A percentile compares a stretch with the other conserved stretches of the same genome.
Conservation (phyloP, 1,140 invertebrate species). For the Cataglyphis hispanica region DNA sequence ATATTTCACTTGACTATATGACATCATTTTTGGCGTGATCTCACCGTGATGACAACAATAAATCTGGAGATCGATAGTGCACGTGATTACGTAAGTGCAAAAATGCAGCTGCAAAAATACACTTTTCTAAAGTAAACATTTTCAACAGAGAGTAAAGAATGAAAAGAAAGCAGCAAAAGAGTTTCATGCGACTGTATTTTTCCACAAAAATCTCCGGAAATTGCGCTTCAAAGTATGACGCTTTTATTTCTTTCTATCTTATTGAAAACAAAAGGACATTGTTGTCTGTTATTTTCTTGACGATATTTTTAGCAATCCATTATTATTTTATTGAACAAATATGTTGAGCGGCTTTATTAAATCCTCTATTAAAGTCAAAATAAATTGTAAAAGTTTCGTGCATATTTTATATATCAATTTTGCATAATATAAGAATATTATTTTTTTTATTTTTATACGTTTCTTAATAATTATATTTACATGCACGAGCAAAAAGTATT, state of each 20-base stretch:
- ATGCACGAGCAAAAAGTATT: not conserved
- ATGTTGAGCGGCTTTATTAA: not conserved
- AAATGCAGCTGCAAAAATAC: slow-evolving; percentile 18
- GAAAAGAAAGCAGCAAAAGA: slow-evolving; percentile 5
- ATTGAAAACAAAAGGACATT: not conserved
- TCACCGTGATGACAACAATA: slow-evolving; percentile 48
- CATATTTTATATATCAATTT: not conserved
- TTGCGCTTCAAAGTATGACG: not conserved
- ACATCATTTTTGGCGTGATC: slow-evolving; percentile 55
- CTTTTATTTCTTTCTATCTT: not conserved
- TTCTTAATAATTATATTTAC: not conserved
- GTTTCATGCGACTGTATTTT: not conserved
- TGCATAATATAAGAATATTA: not conserved
- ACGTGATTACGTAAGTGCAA: slow-evolving; percentile 34
- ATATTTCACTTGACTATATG: slow-evolving; percentile 36
- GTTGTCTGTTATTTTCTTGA: not conserved
- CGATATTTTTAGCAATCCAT: not conserved
- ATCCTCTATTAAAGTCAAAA: not conserved
- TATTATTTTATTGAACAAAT: not conserved
- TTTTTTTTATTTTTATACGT: not conserved
- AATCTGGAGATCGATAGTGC: slow-evolving; percentile 28
- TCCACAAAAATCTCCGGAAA: not conserved
- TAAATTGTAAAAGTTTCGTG: not conserved
- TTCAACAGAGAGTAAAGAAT: not conserved
- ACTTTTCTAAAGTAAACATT: not conserved